Base-by-base conservation (phyloP, 2,888 invertebrate genomes). In the Caenorhabditis parvicauda region DNA sequence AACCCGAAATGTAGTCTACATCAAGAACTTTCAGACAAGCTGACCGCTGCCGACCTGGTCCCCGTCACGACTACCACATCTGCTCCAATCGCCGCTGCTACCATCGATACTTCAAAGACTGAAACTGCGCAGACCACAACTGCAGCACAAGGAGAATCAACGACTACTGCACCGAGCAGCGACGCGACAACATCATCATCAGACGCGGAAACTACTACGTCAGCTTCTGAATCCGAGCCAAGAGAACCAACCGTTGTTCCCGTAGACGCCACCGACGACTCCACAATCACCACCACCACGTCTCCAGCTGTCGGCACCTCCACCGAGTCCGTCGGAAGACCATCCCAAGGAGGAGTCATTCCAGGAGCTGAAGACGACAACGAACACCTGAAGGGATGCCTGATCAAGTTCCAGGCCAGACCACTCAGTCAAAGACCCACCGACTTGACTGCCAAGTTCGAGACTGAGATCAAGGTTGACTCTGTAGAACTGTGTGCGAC, bases 401-500 rank as follows among this genome's bases (percentile, higher is more conserved):
- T 70, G 9, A 70, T 74, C 50, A 68, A 69, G 29, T 75, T 75
- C 75, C 75, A 75, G 56, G 68, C 68, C 9, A 64, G 72, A 38
- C 59, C 60, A 3, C 51, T 69, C 1, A 48, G 51, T 3, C 56
- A 64, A 12, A 49, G 72, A 39, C 72, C 74, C 4, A 63, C 47
- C 27, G 67, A 72, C 19, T 72, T 74, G 43, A 57, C 56, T 3
- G 67, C 74, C 1, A 59, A 56, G 7, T 72, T 74, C 21, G 74
- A 74, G 29, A 58, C 55, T 0, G 64, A 57, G 21, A 46, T 70
- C 27, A 63, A 63, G 35, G 62, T 68, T 21, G 64, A 59, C 9
- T 67, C 74, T 7, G 64, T 68, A 6, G 74, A 73, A 28, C 56
- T 74, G 17, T 75, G 75, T 51, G 75, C 75, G 1, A 68, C 69